These are phyloP conservation scores for Macaria notata DNA, from an alignment of 2,888 invertebrate species.

Conservation along the genomic window DNA sequence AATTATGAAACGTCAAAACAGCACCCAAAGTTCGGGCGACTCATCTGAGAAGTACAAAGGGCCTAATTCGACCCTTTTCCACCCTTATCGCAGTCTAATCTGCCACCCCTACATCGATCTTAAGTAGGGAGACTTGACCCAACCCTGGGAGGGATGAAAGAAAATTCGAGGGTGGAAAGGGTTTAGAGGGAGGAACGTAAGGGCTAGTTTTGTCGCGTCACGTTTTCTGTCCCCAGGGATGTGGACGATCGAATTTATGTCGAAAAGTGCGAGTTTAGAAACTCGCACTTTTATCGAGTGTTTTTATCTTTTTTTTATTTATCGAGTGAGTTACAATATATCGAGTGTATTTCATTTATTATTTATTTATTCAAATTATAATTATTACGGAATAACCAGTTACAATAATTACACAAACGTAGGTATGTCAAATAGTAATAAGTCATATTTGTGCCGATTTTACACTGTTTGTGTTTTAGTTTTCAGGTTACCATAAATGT, in stretches of 20 bases:
- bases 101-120: constrained; percentile 78
- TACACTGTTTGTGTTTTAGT: too few relatives aligned
- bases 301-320: too few relatives aligned
- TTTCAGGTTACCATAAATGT: too few relatives aligned
- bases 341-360: too few relatives aligned
- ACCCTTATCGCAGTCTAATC: constrained; percentile 78
- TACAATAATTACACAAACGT: too few relatives aligned
- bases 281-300: too few relatives aligned
- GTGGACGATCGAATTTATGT: constrained; percentile 17
- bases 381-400: too few relatives aligned
- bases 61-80: constrained; percentile 68
- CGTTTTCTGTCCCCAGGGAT: constrained; percentile 34
- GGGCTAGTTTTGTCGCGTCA: constrained; percentile 75
- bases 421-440: too few relatives aligned
- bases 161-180: constrained; percentile 68
- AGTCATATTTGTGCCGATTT: too few relatives aligned
- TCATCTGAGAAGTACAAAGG: constrained; percentile 77
- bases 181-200: constrained; percentile 55
- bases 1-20: constrained; percentile 82
- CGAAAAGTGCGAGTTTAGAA: not conserved
- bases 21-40: constrained; percentile 68
- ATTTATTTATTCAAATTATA: too few relatives aligned
- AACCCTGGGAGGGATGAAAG: constrained; percentile 69
- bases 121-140: constrained; percentile 80
- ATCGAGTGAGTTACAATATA: too few relatives aligned